A percentile compares a stretch with the other conserved stretches of the same genome.
Evolutionary conservation across 2,888 invertebrate species (phyloP).

Genomic region (Tetragonula carbonaria): DNA sequence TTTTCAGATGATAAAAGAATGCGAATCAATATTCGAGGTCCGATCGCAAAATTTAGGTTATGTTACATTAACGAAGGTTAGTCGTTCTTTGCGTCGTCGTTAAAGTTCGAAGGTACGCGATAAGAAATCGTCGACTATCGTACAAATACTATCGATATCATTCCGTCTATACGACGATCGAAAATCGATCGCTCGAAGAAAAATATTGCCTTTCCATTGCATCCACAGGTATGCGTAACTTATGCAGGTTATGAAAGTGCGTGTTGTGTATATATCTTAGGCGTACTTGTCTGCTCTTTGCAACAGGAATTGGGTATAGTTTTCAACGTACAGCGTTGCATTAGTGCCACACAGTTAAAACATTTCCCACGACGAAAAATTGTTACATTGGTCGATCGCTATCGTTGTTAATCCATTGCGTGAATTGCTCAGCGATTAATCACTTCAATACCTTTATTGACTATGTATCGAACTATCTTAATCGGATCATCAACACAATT

Average conservation of each 20-base stretch:
- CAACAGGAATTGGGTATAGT: slow-evolving; percentile 6
- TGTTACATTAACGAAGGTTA: too few relatives aligned
- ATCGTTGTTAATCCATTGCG: slow-evolving; percentile 14
- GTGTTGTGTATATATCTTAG: not conserved
- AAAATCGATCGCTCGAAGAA: not conserved
- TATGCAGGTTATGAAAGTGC: not conserved
- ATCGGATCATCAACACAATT: slow-evolving; percentile 1
- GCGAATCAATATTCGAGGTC: too few relatives aligned
- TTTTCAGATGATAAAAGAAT: too few relatives aligned
- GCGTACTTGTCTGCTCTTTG: not conserved
- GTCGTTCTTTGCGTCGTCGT: too few relatives aligned
- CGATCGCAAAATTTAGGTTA: too few relatives aligned
- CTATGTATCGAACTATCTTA: not conserved
- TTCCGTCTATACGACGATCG: not conserved
- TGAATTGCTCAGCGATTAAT: slow-evolving; percentile 1
- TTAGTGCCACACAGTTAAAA: slow-evolving; percentile 35
- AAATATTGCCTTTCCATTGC: slow-evolving; percentile 6
- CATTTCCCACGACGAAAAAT: slow-evolving; percentile 17
- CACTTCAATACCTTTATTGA: slow-evolving; percentile 6
- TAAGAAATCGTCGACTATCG: slow-evolving; percentile 7
- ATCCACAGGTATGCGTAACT: slow-evolving; percentile 3
- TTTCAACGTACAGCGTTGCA: slow-evolving; percentile 33
- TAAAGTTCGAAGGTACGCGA: slow-evolving; percentile 1
- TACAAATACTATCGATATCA: slow-evolving; percentile 15
- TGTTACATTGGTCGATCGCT: slow-evolving; percentile 19